A percentile compares a stretch with the other conserved stretches of the same genome.
Conservation (phyloP, 1,140 invertebrate genomes). For the Parapsyche elsis region DNA sequence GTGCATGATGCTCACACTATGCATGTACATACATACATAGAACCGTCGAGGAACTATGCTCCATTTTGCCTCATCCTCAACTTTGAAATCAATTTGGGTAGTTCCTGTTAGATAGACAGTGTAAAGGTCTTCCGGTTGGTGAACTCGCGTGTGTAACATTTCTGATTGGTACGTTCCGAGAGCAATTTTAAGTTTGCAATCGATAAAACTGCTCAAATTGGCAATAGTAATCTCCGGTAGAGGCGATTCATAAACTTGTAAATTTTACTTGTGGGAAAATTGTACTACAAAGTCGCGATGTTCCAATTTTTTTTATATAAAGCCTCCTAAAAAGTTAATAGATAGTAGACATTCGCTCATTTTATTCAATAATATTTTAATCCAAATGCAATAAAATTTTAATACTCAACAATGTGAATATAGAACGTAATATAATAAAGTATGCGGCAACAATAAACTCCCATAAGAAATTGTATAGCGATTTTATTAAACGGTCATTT, state of each 20-base stretch:
- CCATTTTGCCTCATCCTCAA: too few relatives aligned
- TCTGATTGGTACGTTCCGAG: too few relatives aligned
- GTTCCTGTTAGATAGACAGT: too few relatives aligned
- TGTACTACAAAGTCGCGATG: neutral
- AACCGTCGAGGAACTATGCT: too few relatives aligned
- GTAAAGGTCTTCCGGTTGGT: too few relatives aligned
- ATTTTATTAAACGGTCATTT: slow-evolving; percentile 9
- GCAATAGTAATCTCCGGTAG: neutral
- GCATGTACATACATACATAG: too few relatives aligned
- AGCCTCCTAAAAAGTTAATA: too few relatives aligned
- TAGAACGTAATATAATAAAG: neutral
- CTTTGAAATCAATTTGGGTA: too few relatives aligned
- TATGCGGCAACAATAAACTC: slow-evolving; percentile 1
- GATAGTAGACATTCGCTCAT: too few relatives aligned
- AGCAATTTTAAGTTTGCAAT: too few relatives aligned
- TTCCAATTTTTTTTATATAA: too few relatives aligned
- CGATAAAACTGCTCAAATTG: neutral
- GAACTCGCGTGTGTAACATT: too few relatives aligned
- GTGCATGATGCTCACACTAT: neutral
- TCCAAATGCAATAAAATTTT: neutral
- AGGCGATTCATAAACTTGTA: neutral
- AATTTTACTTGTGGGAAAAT: neutral
- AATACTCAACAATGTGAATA: neutral
- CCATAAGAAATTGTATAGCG: slow-evolving; percentile 2
- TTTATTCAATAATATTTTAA: neutral